phyloP scores from a whole-genome alignment of 2,113 vertebrate genomes.

The Cyanistes caeruleus region DNA sequence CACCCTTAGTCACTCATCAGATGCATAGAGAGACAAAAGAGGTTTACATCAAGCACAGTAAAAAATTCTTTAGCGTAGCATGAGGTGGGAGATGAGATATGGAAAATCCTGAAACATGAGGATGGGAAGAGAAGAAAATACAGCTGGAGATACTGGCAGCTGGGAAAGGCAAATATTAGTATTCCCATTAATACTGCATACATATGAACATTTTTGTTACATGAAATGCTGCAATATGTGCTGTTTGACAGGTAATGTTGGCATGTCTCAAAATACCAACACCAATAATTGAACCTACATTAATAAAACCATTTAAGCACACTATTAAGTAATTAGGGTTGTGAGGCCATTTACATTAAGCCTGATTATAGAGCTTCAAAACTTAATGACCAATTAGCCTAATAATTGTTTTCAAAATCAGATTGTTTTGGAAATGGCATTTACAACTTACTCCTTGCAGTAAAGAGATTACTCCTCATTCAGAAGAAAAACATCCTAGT shows the following conservation, averaged over 20 bases:
- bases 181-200: not conserved
- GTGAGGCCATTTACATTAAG: not conserved
- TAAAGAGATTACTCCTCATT: not conserved
- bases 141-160: not conserved
- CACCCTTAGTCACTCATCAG: not conserved
- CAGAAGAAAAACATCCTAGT: not conserved
- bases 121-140: not conserved
- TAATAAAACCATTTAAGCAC: not conserved
- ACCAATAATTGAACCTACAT: not conserved
- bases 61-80: not conserved
- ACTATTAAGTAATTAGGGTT: conserved; percentile 19
- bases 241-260: not conserved
- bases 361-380: not conserved
- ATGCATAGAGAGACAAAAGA: not conserved
- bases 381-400: not conserved
- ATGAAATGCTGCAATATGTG: not conserved
- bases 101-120: not conserved
- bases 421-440: not conserved
- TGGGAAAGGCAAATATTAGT: not conserved
- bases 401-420: not conserved
- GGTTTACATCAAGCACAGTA: not conserved
- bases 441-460: not conserved
- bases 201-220: not conserved
- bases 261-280: not conserved
- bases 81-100: not conserved